Evolutionary conservation across 2,113 vertebrate species (phyloP), one percentile per base, ranked within the genome.

Genomic region (Pomatostomus ruficeps): DNA sequence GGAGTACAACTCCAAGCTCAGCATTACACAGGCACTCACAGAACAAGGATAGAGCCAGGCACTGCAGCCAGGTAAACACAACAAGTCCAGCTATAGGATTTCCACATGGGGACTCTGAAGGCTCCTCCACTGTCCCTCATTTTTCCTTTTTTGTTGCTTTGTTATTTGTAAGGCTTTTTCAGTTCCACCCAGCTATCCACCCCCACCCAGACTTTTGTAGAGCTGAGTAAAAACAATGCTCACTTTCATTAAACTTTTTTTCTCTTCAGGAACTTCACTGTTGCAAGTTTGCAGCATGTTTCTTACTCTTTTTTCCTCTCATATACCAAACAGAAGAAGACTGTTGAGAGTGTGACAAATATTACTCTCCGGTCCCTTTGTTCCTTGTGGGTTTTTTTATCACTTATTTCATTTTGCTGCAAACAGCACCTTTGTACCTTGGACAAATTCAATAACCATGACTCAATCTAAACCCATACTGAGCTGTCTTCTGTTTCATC

Each of bases 371-470:
- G 1, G 11, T 85, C 33, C 33, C 87, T 97, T 96, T 96, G 93
- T 96, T 96, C 95, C 40, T 88, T 35, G 71, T 7, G 42, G 26
- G 31, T 48, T 81, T 95, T 90, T 87, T 85, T 45, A 85, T 85
- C 94, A 31, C 28, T 91, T 77, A 71, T 95, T 97, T 96, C 96
- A 92, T 89, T 80, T 55, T 81, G 76, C 91, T 72, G 92, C 86
- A 74, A 85, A 65, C 42, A n/a, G 93, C 84, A 84, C 96, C 89
- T 85, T 91, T 83, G 95, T 77, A 85, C 96, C 96, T 95, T 6
- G 79, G 89, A 95, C 93, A 82, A 67, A 96, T 95, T 95, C 71
- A 63, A 88, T 95, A 92, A 91, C 95, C 70, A 35, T 85, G 78
- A 95, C 88, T 95, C 96, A 52, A 20, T 26, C 67, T 24, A 12